Evolutionary conservation across 2,888 invertebrate species (phyloP).

Genomic region (Agrilus biguttatus): DNA sequence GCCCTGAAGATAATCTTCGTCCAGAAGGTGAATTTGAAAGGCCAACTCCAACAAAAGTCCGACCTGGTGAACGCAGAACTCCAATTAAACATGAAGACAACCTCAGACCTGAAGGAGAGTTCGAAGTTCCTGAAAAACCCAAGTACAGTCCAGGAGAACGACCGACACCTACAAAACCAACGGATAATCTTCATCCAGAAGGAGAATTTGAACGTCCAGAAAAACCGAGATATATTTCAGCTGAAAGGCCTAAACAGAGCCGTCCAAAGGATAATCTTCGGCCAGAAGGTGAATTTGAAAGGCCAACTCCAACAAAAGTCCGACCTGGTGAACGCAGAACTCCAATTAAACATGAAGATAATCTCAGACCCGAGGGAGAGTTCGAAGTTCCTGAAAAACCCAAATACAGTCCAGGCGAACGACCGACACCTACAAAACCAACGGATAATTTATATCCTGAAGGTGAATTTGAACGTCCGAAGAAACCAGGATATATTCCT

Average conservation of each 20-base stretch:
- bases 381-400: constrained; percentile 27
- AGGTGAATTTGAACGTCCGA: constrained; percentile 30
- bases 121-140: constrained; percentile 25
- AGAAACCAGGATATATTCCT: constrained; percentile 27
- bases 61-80: constrained; percentile 28
- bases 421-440: constrained; percentile 34
- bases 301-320: constrained; percentile 30
- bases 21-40: constrained; percentile 29
- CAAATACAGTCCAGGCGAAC: constrained; percentile 20
- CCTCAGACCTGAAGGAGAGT: constrained; percentile 40
- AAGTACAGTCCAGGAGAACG: constrained; percentile 26
- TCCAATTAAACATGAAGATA: constrained; percentile 30
- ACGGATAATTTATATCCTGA: constrained; percentile 29
- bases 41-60: constrained; percentile 28
- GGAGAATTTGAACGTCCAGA: constrained; percentile 40
- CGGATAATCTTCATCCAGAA: constrained; percentile 40
- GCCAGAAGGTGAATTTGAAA: constrained; percentile 35
- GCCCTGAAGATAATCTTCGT: constrained; percentile 34
- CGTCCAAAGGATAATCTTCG: constrained; percentile 36
- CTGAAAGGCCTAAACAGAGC: constrained; percentile 31
- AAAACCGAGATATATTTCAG: constrained; percentile 32
- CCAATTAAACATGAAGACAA: constrained; percentile 37
- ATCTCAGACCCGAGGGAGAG: constrained; percentile 36
- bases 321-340: constrained; percentile 29
- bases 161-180: constrained; percentile 23